Conservation (phyloP, 2,888 invertebrate genomes). For the Cerastoderma edule region DNA sequence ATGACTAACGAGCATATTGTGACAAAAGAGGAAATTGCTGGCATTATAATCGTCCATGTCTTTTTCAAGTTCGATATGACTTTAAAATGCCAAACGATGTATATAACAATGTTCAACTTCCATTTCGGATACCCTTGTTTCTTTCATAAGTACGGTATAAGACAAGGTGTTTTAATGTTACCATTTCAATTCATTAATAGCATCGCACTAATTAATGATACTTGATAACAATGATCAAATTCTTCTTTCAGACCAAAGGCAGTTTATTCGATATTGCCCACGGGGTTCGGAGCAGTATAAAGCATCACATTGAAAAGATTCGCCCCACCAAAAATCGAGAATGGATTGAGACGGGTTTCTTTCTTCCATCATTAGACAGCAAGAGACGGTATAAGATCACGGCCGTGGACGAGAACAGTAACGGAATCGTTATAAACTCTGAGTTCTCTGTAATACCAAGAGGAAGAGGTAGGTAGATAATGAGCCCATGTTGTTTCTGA, state of each 20-base stretch:
- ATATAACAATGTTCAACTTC: too few relatives aligned
- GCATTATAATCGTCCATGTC: neutral
- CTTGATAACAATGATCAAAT: too few relatives aligned
- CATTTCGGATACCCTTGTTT: too few relatives aligned
- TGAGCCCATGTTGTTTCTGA: too few relatives aligned
- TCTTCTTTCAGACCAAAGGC: slow-evolving; percentile 13
- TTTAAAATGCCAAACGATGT: too few relatives aligned
- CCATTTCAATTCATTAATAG: too few relatives aligned
- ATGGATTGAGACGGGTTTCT: neutral
- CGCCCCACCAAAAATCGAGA: neutral
- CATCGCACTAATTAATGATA: too few relatives aligned
- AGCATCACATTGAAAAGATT: neutral
- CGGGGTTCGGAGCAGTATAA: neutral
- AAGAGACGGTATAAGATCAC: neutral
- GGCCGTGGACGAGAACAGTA: slow-evolving; percentile 7
- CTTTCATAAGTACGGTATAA: too few relatives aligned
- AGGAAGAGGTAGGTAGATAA: neutral
- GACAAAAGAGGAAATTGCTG: slow-evolving; percentile 5
- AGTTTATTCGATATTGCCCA: slow-evolving; percentile 6
- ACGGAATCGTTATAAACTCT: neutral
- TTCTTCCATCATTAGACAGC: neutral
- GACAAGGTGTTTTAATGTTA: too few relatives aligned
- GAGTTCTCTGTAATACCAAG: neutral
- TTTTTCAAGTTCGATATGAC: too few relatives aligned
- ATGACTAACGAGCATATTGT: slow-evolving; percentile 4